Percentiles rank a stretch among this genome's conserved stretches.
Conservation (phyloP, 2,113 vertebrate genomes). For the Nibea coibor region DNA sequence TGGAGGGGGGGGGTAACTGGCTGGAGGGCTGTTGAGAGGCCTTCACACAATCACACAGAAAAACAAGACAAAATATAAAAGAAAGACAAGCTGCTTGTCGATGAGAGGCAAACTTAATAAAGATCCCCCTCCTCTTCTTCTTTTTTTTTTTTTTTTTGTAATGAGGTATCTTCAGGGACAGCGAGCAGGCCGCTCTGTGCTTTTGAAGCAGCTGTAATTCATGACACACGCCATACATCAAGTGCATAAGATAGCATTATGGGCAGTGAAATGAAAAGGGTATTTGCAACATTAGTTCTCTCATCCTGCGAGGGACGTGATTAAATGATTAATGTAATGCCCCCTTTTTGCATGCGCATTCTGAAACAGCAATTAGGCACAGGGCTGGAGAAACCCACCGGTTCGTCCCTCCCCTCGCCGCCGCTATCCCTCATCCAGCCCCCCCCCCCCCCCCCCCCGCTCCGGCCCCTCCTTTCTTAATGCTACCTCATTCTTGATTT, state of each 20-base stretch:
- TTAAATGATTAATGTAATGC: slow-evolving; percentile 99
- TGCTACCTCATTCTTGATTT: slow-evolving; percentile 88
- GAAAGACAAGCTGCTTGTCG: slow-evolving; percentile 83
- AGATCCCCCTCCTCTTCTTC: slow-evolving; percentile 65
- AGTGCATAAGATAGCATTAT: slow-evolving; percentile 98
- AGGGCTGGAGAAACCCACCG: slow-evolving; percentile 90
- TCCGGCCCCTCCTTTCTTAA: slow-evolving; percentile 30
- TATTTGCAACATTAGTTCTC: slow-evolving; percentile 99
- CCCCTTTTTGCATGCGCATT: slow-evolving; percentile 95
- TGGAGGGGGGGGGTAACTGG: not conserved
- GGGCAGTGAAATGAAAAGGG: slow-evolving; percentile 99
- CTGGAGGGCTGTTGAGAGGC: slow-evolving; percentile 35
- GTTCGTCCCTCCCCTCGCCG: slow-evolving; percentile 90
- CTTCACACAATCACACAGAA: slow-evolving; percentile 5
- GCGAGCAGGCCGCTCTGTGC: slow-evolving; percentile 88
- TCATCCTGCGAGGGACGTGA: slow-evolving; percentile 98
- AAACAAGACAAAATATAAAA: slow-evolving; percentile 19
- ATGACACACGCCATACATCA: slow-evolving; percentile 99
- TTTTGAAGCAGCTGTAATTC: slow-evolving; percentile 99
- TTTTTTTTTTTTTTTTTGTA: slow-evolving; percentile 75
- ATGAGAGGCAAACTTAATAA: slow-evolving; percentile 91
- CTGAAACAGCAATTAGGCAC: slow-evolving; percentile 99
- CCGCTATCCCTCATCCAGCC: slow-evolving; percentile 61
- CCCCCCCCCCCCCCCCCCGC: slow-evolving; percentile 7
- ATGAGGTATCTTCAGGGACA: slow-evolving; percentile 94